Evolutionary conservation across 1,140 invertebrate genomes (phyloP).

Genomic region (Leptinotarsa undecemlineata): DNA sequence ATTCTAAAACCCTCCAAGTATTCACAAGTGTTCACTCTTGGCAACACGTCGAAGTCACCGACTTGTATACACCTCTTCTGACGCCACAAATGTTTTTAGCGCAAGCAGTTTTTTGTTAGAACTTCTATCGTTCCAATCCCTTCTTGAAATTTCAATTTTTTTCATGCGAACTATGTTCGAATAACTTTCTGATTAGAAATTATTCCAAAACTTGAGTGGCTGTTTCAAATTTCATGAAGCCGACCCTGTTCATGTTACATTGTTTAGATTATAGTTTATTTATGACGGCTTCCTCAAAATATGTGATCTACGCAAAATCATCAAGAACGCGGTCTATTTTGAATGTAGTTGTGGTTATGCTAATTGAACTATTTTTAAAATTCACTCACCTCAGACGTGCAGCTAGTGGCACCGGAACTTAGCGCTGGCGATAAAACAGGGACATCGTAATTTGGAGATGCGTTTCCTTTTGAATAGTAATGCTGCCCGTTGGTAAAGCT

Average conservation of each 20-base stretch:
- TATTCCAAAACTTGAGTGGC: no score
- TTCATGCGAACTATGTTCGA: no score
- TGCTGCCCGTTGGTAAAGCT: slow-evolving; percentile 17
- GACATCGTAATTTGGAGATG: slow-evolving; percentile 61
- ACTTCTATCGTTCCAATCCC: no score
- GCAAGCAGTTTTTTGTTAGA: no score
- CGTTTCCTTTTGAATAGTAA: slow-evolving; percentile 43
- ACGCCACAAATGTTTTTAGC: no score
- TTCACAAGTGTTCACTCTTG: no score
- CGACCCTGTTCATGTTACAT: neutral
- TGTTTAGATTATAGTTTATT: neutral
- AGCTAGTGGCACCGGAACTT: slow-evolving; percentile 72
- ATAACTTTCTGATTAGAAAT: no score
- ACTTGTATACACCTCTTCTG: no score
- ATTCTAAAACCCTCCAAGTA: no score
- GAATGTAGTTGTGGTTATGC: neutral
- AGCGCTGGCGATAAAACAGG: slow-evolving; percentile 69
- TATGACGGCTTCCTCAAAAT: neutral
- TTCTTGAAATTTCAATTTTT: no score
- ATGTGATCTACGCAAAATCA: neutral
- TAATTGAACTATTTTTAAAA: slow-evolving; percentile 8
- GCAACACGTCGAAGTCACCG: no score
- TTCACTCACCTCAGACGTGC: slow-evolving; percentile 69
- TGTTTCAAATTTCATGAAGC: no score
- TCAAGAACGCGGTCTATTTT: neutral